Percentiles rank a stretch among this genome's conserved stretches.
Evolutionary conservation across 2,113 vertebrate genomes (phyloP).

Genomic region (Hypanus sabinus): DNA sequence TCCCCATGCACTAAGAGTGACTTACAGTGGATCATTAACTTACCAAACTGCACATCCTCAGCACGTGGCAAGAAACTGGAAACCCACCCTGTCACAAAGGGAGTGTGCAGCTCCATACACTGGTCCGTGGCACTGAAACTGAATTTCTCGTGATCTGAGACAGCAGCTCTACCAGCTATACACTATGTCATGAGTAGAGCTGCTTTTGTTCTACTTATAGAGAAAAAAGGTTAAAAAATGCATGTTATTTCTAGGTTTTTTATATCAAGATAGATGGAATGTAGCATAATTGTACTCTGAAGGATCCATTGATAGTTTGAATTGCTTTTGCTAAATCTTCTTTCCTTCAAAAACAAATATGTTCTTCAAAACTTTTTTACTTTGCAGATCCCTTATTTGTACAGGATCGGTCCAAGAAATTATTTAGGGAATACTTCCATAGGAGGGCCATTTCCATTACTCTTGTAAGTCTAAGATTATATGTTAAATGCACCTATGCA

Average conservation of each 20-base stretch:
- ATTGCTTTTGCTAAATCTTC: not conserved
- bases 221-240: not conserved
- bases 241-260: not conserved
- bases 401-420: constrained; percentile 41
- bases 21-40: too few species aligned
- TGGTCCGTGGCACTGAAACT: too few species aligned
- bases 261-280: not conserved
- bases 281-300: not conserved
- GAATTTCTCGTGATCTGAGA: too few species aligned
- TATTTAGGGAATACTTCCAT: constrained; percentile 41
- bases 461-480: constrained; percentile 35
- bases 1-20: too few species aligned
- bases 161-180: too few species aligned
- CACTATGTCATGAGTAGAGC: too few species aligned
- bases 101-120: too few species aligned
- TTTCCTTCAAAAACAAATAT: not conserved
- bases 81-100: too few species aligned
- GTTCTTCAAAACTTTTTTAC: not conserved
- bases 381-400: constrained; percentile 39
- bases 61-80: too few species aligned
- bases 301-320: not conserved
- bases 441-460: constrained; percentile 39
- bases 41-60: too few species aligned
- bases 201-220: too few species aligned
- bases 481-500: not conserved